Percentiles rank a stretch among this genome's conserved stretches.
These are phyloP conservation scores for Caradrina kadenii DNA, from an alignment of 2,888 invertebrate species.

Conservation along the genomic window DNA sequence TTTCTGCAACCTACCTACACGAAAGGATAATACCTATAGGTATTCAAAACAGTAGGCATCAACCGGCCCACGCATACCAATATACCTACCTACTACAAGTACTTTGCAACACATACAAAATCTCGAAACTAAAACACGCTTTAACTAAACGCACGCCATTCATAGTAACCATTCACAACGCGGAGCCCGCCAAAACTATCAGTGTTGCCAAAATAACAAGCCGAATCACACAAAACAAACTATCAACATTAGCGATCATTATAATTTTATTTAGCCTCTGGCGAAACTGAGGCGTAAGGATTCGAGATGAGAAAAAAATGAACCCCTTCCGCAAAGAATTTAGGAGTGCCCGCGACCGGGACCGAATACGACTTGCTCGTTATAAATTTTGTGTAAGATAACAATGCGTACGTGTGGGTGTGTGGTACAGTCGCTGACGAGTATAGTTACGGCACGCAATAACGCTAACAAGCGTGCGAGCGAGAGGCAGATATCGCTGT, in stretches of 20 bases:
- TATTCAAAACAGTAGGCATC: slow-evolving; percentile 62
- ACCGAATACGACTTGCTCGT: slow-evolving; percentile 88
- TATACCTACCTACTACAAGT: slow-evolving; percentile 57
- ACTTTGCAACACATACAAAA: slow-evolving; percentile 60
- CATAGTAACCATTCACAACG: slow-evolving; percentile 75
- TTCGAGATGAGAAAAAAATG: slow-evolving; percentile 76
- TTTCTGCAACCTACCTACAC: slow-evolving; percentile 23
- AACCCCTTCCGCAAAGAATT: slow-evolving; percentile 88
- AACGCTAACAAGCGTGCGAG: slow-evolving; percentile 90
- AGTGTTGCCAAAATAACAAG: slow-evolving; percentile 82
- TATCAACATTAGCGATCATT: slow-evolving; percentile 74
- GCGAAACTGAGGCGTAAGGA: slow-evolving; percentile 77
- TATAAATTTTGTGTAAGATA: slow-evolving; percentile 90
- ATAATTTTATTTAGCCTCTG: slow-evolving; percentile 82
- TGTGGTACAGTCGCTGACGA: slow-evolving; percentile 88
- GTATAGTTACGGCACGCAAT: slow-evolving; percentile 90
- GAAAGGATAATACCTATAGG: slow-evolving; percentile 49
- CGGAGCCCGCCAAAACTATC: slow-evolving; percentile 75
- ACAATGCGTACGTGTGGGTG: slow-evolving; percentile 89
- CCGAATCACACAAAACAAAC: slow-evolving; percentile 78
- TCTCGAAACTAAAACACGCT: slow-evolving; percentile 64
- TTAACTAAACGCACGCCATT: slow-evolving; percentile 69
- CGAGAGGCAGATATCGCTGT: slow-evolving; percentile 71
- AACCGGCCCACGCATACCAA: slow-evolving; percentile 58
- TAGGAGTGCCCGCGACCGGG: slow-evolving; percentile 86